Evolutionary conservation across 1,140 invertebrate species (phyloP).

Genomic region (Drosophila saltans): DNA sequence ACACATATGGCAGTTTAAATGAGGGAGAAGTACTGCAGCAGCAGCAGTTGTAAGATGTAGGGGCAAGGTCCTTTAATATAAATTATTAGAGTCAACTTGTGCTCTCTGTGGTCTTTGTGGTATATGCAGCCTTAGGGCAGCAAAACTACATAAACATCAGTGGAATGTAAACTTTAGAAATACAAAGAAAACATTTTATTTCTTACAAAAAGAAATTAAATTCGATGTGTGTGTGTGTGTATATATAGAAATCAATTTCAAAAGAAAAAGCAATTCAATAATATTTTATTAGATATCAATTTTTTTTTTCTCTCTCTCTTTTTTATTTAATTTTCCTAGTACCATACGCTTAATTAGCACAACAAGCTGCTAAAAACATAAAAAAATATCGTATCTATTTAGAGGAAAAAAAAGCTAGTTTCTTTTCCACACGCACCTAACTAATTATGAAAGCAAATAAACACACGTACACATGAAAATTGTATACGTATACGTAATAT

Average conservation of each 20-base stretch:
- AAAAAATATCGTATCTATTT: background rate
- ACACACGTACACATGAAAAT: background rate
- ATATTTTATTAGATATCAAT: slow-evolving; percentile 10
- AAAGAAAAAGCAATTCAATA: background rate
- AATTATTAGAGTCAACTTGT: slow-evolving; percentile 19
- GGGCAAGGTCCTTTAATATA: slow-evolving; percentile 7
- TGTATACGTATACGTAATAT: background rate
- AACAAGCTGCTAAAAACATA: slow-evolving; percentile 31
- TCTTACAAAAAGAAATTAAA: background rate
- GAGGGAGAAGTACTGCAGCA: background rate
- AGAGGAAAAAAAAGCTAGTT: slow-evolving; percentile 3
- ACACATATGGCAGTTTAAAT: background rate
- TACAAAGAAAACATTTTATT: background rate
- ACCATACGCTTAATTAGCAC: slow-evolving; percentile 24
- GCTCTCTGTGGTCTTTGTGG: slow-evolving; percentile 10
- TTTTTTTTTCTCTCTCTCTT: background rate
- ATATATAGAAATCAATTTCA: background rate
- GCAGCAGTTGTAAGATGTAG: background rate
- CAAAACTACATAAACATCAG: slow-evolving; percentile 2
- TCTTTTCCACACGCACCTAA: slow-evolving; percentile 30
- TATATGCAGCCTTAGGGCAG: slow-evolving; percentile 9
- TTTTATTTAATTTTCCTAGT: background rate
- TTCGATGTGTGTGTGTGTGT: no score
- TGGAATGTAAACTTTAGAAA: background rate
- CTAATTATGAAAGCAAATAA: slow-evolving; percentile 29